Evolutionary conservation across 2,797 vertebrate genomes (phyloP), one percentile per base, ranked within the genome.

Genomic region (Vespertilio murinus): DNA sequence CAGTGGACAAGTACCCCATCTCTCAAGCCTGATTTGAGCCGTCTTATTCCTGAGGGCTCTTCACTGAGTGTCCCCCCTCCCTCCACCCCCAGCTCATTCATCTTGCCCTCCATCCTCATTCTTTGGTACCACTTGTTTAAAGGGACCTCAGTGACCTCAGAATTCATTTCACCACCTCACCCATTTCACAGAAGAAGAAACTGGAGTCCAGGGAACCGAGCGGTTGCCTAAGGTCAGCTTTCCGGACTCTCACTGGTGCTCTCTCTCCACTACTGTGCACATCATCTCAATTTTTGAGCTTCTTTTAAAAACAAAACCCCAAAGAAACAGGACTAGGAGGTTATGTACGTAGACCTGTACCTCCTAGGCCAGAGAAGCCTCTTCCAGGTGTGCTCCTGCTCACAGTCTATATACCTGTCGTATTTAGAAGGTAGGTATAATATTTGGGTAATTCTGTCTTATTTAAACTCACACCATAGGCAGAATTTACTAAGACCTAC

Each of bases 31-130:
- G 64, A 71, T 6, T 9, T 23, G 30, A 81, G 38, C 47, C 3
- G 0, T 77, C 77, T 61, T 87, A 28, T 59, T 16, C 42, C 64
- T 38, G 5, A 83, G 33, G 33, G 7, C 5, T 30, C 45, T 84
- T 73, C 65, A 45, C 40, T 45, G 25, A 28, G 56, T 59, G 10
- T 25, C 11, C 11, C 20, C 25, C 25, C 56, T 45, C 30, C 13
- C 1, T 38, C 28, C 13, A 8, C 7, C 10, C 20, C 0, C 7
- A 2, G 30, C 45, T n/a, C 8, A 2, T 2, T 35, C 56, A 61
- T 82, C 47, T 80, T 71, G 9, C 40, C 20, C 13, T 22, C 16
- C 8, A 25, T 13, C 71, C 54, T 40, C 38, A 42, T 61, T n/a
- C 35, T 61, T 28, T 2, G n/a, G 8, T 8, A 35, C 33, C 38